Conservation (phyloP, 2,888 invertebrate species). For the Agrochola macilenta region DNA sequence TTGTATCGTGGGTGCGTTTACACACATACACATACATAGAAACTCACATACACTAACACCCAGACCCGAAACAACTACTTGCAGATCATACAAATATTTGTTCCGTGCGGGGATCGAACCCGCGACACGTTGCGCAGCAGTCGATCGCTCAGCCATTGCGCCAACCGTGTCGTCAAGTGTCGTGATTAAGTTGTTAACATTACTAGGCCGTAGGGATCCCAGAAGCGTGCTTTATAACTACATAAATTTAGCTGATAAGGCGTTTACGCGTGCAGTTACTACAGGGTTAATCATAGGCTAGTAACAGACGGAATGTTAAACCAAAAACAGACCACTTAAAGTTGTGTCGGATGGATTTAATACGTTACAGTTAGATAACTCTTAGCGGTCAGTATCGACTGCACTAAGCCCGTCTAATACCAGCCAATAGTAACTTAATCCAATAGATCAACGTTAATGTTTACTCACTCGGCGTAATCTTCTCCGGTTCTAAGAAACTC, state of each 20-base stretch:
- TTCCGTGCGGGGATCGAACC: too few species aligned
- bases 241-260: neutral
- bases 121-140: too few species aligned
- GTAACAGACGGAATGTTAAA: neutral
- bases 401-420: constrained; percentile 11
- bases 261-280: constrained; percentile 16
- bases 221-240: constrained; percentile 1
- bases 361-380: neutral
- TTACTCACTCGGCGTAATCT: constrained; percentile 88
- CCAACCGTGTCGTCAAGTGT: too few species aligned
- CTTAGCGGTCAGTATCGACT: neutral
- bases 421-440: constrained; percentile 9
- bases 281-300: neutral
- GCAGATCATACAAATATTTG: too few species aligned
- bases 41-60: too few species aligned
- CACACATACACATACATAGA: too few species aligned
- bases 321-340: neutral
- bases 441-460: constrained; percentile 4
- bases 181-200: neutral
- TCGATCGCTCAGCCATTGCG: too few species aligned
- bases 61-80: too few species aligned
- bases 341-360: neutral
- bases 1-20: too few species aligned
- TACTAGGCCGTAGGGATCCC: neutral
- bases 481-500: constrained; percentile 91